phyloP scores from a whole-genome alignment of 37 sponge, comb jelly and placozoan species.

The Geodia barretti region DNA sequence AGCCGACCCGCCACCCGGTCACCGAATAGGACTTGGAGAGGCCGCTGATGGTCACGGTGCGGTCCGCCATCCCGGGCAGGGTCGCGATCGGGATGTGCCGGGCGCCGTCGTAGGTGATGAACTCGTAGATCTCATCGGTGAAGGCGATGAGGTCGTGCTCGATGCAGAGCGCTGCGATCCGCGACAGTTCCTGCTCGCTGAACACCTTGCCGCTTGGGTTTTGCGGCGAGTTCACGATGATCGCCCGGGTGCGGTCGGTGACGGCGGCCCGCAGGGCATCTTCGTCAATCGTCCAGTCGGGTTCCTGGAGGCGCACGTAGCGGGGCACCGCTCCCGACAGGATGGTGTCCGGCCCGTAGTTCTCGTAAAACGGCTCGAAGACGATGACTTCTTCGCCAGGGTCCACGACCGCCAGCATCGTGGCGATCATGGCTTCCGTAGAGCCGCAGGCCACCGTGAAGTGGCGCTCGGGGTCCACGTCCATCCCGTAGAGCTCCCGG shows the following conservation, averaged over 20 bases:
- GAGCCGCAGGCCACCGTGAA: not conserved
- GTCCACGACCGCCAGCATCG: not conserved
- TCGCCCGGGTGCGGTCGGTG: not conserved
- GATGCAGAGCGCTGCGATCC: no score
- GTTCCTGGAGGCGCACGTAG: not conserved
- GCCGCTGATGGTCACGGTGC: no score
- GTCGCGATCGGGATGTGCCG: no score
- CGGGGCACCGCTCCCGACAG: not conserved
- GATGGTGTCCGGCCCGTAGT: not conserved
- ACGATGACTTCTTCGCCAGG: not conserved
- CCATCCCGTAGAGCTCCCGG: not conserved
- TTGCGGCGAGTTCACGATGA: not conserved
- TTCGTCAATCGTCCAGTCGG: not conserved
- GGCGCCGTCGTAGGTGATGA: no score
- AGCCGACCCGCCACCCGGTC: no score
- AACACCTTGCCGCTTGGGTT: not conserved
- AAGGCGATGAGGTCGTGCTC: no score
- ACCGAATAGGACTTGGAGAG: no score
- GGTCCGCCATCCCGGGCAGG: no score
- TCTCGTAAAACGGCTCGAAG: not conserved
- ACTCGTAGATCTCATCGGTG: no score
- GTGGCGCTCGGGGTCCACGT: not conserved
- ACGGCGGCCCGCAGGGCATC: not conserved
- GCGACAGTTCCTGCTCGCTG: not conserved
- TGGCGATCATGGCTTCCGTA: not conserved